Percentiles rank a stretch among this genome's conserved stretches.
phyloP scores from a whole-genome alignment of 2,797 vertebrate genomes.

The Telmatherina bonti region DNA sequence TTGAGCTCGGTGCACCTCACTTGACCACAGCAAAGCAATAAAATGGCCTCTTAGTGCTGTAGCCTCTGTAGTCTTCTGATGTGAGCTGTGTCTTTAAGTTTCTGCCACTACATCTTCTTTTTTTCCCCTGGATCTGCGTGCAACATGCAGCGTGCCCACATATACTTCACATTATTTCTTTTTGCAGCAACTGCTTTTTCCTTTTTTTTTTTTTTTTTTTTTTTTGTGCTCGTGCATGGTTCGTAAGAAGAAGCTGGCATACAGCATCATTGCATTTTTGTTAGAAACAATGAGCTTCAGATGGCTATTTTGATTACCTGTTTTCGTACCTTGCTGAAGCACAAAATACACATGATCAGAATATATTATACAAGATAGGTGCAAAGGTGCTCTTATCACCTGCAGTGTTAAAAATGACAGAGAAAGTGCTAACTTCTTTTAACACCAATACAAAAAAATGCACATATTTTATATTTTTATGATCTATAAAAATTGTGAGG shows the following conservation, averaged over 20 bases:
- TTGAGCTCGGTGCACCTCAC: constrained; percentile 87
- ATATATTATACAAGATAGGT: constrained; percentile 16
- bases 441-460: constrained; percentile 18
- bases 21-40: constrained; percentile 89
- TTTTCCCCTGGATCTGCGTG: constrained; percentile 25
- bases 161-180: constrained; percentile 9
- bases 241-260: not conserved
- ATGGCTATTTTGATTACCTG: constrained; percentile 13
- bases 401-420: constrained; percentile 5
- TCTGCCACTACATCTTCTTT: constrained; percentile 58
- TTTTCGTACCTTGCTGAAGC: not conserved
- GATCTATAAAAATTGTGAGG: constrained; percentile 9
- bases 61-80: constrained; percentile 78
- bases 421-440: constrained; percentile 3
- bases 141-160: constrained; percentile 19
- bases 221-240: constrained; percentile 13
- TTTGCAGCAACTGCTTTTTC: constrained; percentile 1
- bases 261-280: not conserved
- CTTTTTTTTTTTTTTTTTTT: not conserved
- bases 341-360: constrained; percentile 17
- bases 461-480: constrained; percentile 36
- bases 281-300: not conserved
- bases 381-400: constrained; percentile 7
- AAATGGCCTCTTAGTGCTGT: constrained; percentile 86
- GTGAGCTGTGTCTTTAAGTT: constrained; percentile 77